Percentiles rank a stretch among this genome's conserved stretches.
Evolutionary conservation across 2,113 vertebrate species (phyloP).

Genomic region (Xenus cinereus): DNA sequence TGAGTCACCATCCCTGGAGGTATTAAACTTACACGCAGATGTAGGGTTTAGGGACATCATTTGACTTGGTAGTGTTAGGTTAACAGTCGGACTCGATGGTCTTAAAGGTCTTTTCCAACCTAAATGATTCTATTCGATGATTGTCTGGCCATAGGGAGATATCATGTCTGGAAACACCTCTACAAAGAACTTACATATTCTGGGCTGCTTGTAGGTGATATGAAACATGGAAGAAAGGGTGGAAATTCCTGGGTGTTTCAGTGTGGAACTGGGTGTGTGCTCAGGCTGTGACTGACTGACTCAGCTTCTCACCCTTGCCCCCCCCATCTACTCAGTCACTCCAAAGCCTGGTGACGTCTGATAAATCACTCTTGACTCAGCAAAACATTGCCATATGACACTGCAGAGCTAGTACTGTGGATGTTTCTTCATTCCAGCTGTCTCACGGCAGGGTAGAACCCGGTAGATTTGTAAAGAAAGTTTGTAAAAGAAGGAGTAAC

Average conservation of each 20-base stretch:
- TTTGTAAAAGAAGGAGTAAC: not conserved
- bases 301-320: not conserved
- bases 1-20: not conserved
- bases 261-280: not conserved
- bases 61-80: not conserved
- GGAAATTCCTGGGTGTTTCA: not conserved
- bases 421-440: not conserved
- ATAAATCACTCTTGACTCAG: constrained; percentile 59
- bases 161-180: not conserved
- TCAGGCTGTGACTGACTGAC: not conserved
- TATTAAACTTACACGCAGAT: not conserved
- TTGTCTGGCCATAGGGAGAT: not conserved
- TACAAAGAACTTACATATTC: not conserved
- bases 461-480: not conserved
- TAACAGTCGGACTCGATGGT: not conserved
- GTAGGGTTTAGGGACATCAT: not conserved
- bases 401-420: not conserved
- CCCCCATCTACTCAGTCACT: not conserved
- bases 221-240: not conserved
- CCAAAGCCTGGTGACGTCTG: constrained; percentile 19
- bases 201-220: not conserved
- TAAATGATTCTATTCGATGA: not conserved
- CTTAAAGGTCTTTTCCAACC: not conserved
- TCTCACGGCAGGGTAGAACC: not conserved
- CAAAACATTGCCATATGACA: not conserved